Conservation (phyloP, 2,113 vertebrate genomes). For the Gnathonemus longibarbis region DNA sequence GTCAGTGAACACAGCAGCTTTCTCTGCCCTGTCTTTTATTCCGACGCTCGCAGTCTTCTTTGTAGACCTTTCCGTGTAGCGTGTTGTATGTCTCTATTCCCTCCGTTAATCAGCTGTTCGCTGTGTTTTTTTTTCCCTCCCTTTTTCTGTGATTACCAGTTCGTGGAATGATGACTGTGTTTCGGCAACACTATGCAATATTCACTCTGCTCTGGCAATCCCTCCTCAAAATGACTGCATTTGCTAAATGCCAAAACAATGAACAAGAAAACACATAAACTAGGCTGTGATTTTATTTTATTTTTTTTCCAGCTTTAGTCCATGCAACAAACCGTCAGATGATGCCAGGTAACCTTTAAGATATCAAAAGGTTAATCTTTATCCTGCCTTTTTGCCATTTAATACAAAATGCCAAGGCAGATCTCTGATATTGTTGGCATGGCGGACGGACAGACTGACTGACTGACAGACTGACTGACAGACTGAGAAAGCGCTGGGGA, state of each 20-base stretch:
- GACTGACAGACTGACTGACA: neutral
- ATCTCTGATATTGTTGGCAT: neutral
- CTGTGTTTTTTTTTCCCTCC: neutral
- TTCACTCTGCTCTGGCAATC: slow-evolving; percentile 12
- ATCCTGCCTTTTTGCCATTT: neutral
- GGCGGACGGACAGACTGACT: neutral
- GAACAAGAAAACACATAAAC: neutral
- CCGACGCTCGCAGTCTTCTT: neutral
- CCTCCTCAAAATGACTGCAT: neutral
- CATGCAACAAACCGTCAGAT: neutral
- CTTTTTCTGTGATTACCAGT: neutral
- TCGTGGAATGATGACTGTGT: neutral
- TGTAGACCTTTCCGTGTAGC: neutral
- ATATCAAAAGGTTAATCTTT: neutral
- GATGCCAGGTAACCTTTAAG: neutral
- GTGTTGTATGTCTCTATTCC: neutral
- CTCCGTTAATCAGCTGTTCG: neutral
- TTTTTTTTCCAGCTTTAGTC: neutral
- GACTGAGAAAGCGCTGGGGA: neutral
- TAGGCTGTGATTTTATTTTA: neutral
- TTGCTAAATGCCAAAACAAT: neutral
- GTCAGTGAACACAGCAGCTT: neutral
- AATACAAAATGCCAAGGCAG: neutral
- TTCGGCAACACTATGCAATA: neutral
- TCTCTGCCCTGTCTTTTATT: neutral